These are phyloP conservation scores for Tachina lurida DNA, from an alignment of 2,888 invertebrate genomes.

Conservation along the genomic window DNA sequence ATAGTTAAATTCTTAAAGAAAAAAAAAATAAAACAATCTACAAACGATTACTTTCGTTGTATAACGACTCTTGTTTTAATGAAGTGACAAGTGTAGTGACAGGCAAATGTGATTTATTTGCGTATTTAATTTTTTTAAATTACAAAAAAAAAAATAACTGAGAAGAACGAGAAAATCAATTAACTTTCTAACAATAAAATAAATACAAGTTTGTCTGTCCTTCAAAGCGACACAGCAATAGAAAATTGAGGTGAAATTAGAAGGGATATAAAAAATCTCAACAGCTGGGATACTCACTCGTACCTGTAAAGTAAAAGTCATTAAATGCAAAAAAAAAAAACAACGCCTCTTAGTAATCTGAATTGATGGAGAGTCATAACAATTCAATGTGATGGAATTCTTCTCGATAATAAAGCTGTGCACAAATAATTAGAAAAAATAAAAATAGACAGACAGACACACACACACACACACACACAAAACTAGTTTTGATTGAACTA, in stretches of 20 bases:
- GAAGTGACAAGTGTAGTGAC: slow-evolving; percentile 53
- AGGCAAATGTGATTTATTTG: slow-evolving; percentile 70
- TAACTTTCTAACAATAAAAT: slow-evolving; percentile 67
- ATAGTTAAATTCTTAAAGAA: neutral
- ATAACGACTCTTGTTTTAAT: slow-evolving; percentile 28
- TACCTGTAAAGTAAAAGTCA: slow-evolving; percentile 49
- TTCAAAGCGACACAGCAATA: slow-evolving; percentile 16
- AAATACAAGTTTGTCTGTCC: slow-evolving; percentile 32
- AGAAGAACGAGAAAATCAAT: slow-evolving; percentile 69
- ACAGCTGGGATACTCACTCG: neutral
- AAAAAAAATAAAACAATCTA: neutral
- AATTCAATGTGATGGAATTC: slow-evolving; percentile 44
- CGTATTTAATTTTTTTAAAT: slow-evolving; percentile 61
- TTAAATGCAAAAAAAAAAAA: slow-evolving; percentile 26
- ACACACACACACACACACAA: neutral
- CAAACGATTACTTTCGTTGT: slow-evolving; percentile 3
- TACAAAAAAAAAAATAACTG: slow-evolving; percentile 26
- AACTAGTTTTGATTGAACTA: slow-evolving; percentile 41
- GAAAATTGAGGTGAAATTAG: slow-evolving; percentile 38
- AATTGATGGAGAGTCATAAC: slow-evolving; percentile 43
- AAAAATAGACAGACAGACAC: neutral
- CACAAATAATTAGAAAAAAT: neutral
- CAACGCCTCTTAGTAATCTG: slow-evolving; percentile 41
- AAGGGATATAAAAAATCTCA: slow-evolving; percentile 26
- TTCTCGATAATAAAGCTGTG: slow-evolving; percentile 1